These are phyloP conservation scores for Brachionus manjavacas DNA, from an alignment of 1,140 invertebrate genomes.

Conservation along the genomic window DNA sequence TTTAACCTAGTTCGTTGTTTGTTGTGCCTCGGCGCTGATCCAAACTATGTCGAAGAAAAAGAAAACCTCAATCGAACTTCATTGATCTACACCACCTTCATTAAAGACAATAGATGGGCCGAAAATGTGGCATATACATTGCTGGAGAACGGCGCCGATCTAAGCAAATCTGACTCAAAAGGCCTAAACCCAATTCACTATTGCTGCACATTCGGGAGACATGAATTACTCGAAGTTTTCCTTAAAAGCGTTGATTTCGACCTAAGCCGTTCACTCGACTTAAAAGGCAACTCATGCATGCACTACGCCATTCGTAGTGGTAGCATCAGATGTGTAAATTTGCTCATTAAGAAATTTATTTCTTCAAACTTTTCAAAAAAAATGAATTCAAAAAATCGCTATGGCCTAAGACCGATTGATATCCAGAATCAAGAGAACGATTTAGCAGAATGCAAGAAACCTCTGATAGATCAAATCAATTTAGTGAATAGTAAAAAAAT, in stretches of 20 bases:
- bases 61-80: constrained; percentile 46
- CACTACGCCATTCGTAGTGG: constrained; percentile 50
- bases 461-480: not conserved
- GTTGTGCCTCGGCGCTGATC: constrained; percentile 47
- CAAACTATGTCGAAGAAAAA: constrained; percentile 46
- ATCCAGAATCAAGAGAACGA: not conserved
- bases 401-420: constrained; percentile 21
- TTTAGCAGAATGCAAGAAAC: not conserved
- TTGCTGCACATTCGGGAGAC: constrained; percentile 48
- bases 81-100: constrained; percentile 49
- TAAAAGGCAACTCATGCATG: constrained; percentile 50
- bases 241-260: constrained; percentile 51
- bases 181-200: constrained; percentile 52
- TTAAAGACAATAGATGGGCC: constrained; percentile 49
- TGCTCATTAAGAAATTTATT: constrained; percentile 47
- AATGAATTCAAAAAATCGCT: constrained; percentile 45
- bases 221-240: constrained; percentile 46
- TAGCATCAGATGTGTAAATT: constrained; percentile 45
- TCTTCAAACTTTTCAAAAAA: constrained; percentile 38
- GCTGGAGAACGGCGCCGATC: constrained; percentile 49
- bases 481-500: not conserved
- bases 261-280: constrained; percentile 44
- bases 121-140: constrained; percentile 48
- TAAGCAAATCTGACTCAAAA: constrained; percentile 46
- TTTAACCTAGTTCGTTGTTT: constrained; percentile 49